Evolutionary conservation across 2,113 vertebrate species (phyloP).

Genomic region (Ovis canadensis): DNA sequence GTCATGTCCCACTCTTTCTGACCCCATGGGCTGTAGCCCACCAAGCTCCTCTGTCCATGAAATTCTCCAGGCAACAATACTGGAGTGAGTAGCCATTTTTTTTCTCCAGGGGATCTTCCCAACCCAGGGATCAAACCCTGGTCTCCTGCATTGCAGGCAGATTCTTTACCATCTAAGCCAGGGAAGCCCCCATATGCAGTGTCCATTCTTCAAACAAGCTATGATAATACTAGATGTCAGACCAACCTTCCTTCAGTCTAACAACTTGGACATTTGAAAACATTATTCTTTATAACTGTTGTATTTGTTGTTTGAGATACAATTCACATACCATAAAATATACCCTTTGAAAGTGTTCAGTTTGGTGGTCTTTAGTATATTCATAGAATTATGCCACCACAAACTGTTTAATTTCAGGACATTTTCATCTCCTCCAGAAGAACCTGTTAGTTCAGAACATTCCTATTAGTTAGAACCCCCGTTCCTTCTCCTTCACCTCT

Average conservation of each 20-base stretch:
- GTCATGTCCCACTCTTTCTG: background rate
- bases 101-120: background rate
- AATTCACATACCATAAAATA: background rate
- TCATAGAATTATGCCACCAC: background rate
- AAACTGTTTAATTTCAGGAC: background rate
- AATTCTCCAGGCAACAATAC: background rate
- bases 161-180: background rate
- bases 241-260: background rate
- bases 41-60: background rate
- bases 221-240: background rate
- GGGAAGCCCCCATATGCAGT: background rate
- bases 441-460: background rate
- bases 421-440: background rate
- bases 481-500: background rate
- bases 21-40: background rate
- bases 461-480: no score
- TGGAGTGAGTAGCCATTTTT: background rate
- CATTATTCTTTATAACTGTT: background rate
- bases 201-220: background rate
- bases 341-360: background rate
- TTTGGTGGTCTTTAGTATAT: background rate
- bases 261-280: background rate
- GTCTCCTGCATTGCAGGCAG: background rate
- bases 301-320: background rate
- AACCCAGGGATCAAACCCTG: background rate